Conservation (phyloP, 2,113 vertebrate species). For the Manacus vitellinus region DNA sequence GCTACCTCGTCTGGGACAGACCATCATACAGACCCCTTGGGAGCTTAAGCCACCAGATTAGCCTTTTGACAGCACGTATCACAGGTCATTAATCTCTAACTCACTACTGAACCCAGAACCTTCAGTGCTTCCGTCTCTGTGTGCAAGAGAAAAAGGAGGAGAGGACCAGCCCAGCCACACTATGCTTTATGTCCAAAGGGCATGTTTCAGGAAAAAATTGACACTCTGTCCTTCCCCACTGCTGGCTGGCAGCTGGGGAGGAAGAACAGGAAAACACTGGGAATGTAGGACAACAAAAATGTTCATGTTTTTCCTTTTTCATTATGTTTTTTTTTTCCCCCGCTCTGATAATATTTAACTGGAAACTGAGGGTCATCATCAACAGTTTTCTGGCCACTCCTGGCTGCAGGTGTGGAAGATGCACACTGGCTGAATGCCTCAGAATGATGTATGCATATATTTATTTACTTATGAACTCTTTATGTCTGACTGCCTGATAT, state of each 20-base stretch:
- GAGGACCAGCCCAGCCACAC: background rate
- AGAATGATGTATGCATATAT: background rate
- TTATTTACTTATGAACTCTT: background rate
- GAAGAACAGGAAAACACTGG: conserved; percentile 18
- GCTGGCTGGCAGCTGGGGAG: conserved; percentile 15
- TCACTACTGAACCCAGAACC: background rate
- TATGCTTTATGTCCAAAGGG: background rate
- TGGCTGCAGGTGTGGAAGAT: background rate
- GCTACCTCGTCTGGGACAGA: background rate
- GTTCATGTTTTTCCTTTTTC: background rate
- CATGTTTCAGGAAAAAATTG: background rate
- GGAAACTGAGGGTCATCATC: background rate
- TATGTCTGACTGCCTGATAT: background rate
- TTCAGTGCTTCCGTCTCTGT: background rate
- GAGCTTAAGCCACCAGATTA: background rate
- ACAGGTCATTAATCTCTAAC: background rate
- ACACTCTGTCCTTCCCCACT: background rate
- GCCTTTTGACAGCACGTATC: background rate
- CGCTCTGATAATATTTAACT: background rate
- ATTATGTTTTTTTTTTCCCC: background rate
- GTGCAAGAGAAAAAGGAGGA: background rate
- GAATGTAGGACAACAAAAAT: conserved; percentile 39
- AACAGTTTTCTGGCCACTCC: background rate
- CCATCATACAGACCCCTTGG: background rate
- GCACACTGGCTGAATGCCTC: fast-evolving